A percentile compares a stretch with the other conserved stretches of the same genome.
These are phyloP conservation scores for Plebejus melissa DNA, from an alignment of 2,888 invertebrate genomes.

Conservation along the genomic window DNA sequence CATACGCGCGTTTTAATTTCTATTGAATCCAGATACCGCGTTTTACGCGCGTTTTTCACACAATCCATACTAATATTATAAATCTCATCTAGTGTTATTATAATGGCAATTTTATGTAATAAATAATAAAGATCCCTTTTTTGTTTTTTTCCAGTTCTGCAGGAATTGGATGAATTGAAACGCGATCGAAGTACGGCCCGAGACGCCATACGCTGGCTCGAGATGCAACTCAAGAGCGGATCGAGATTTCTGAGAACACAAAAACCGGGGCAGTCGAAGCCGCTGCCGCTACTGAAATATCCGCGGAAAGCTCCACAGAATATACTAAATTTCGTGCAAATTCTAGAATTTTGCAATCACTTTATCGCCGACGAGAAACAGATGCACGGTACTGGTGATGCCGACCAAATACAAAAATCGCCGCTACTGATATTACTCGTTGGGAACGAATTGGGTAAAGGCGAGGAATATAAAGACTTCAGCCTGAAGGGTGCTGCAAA, in stretches of 20 bases:
- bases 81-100: too few relatives aligned
- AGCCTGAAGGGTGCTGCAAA: conserved; percentile 88
- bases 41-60: too few relatives aligned
- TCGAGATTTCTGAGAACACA: conserved; percentile 93
- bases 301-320: conserved; percentile 66
- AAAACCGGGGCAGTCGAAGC: conserved; percentile 87
- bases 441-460: conserved; percentile 70
- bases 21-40: too few relatives aligned
- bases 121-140: neutral
- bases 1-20: too few relatives aligned
- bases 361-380: conserved; percentile 74
- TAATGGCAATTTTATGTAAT: too few relatives aligned
- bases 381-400: conserved; percentile 58
- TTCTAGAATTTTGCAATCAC: conserved; percentile 91
- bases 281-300: conserved; percentile 79
- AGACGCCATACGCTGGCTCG: conserved; percentile 96
- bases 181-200: conserved; percentile 90
- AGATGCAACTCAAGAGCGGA: conserved; percentile 90
- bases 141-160: conserved; percentile 83
- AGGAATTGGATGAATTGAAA: conserved; percentile 92
- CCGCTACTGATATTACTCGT: conserved; percentile 88
- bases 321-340: conserved; percentile 86
- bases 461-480: conserved; percentile 80
- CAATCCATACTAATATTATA: too few relatives aligned
- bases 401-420: conserved; percentile 56